Evolutionary conservation across 2,113 vertebrate species (phyloP).

Genomic region (Potamarius usumacintae): DNA sequence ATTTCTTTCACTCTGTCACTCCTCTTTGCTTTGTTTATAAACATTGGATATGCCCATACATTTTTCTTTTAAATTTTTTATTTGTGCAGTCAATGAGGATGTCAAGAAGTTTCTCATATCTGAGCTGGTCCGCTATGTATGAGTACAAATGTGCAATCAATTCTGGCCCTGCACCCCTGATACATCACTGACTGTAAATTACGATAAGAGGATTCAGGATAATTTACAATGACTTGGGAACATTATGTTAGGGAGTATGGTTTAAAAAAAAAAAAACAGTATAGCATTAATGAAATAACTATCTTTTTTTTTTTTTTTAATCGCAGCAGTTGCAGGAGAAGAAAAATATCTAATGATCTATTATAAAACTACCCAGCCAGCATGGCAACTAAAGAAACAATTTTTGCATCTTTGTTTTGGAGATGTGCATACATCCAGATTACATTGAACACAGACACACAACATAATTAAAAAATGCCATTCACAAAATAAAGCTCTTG

Average conservation of each 20-base stretch:
- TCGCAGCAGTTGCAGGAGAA: constrained; percentile 1
- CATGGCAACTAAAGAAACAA: constrained; percentile 3
- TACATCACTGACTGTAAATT: not conserved
- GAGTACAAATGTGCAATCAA: not conserved
- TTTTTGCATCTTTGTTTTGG: constrained; percentile 11
- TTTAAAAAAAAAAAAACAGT: not conserved
- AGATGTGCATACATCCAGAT: constrained; percentile 1
- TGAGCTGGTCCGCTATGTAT: not conserved
- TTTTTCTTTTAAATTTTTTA: too few relatives aligned
- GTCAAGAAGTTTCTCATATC: not conserved
- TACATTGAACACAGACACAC: not conserved
- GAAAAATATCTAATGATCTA: not conserved
- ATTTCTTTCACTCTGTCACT: too few relatives aligned
- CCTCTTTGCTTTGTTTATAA: too few relatives aligned
- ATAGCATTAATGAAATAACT: not conserved
- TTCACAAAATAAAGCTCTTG: too few relatives aligned
- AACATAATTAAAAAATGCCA: not conserved
- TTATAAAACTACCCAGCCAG: not conserved
- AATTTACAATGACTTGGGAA: not conserved
- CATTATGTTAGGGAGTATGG: not conserved
- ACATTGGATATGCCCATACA: too few relatives aligned
- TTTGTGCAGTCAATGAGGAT: not conserved
- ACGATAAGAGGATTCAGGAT: not conserved
- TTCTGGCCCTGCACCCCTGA: not conserved
- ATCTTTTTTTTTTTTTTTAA: not conserved